Percentiles rank a stretch among this genome's conserved stretches.
These are phyloP conservation scores for Ciona savignyi DNA, from an alignment of 23 tunicate genomes.

Conservation along the genomic window DNA sequence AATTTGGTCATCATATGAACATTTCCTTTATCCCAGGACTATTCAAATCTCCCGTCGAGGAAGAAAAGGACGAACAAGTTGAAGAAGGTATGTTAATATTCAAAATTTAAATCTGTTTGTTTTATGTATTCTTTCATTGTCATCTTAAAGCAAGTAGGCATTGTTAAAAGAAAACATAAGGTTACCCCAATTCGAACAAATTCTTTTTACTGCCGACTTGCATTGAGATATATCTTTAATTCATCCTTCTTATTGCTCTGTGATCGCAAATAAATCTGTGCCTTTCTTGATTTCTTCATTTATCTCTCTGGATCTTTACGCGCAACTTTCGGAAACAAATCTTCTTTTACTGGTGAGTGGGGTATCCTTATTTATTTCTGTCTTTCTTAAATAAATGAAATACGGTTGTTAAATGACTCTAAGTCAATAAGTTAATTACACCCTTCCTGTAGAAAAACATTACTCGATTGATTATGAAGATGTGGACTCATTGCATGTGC, in stretches of 20 bases:
- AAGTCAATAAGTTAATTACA: too few relatives aligned
- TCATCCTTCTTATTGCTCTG: slow-evolving; percentile 1
- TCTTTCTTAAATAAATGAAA: too few relatives aligned
- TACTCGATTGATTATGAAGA: neutral
- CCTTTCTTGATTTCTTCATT: neutral
- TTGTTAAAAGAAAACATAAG: slow-evolving; percentile 21
- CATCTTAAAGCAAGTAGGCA: slow-evolving; percentile 40
- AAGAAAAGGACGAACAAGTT: neutral
- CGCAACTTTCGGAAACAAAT: neutral
- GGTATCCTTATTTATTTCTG: slow-evolving; percentile 62
- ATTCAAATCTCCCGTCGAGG: slow-evolving; percentile 20
- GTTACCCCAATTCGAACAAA: slow-evolving; percentile 28
- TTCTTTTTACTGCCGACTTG: slow-evolving; percentile 37
- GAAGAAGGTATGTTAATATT: slow-evolving; percentile 17
- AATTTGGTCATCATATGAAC: neutral
- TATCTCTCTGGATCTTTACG: neutral
- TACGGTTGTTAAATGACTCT: too few relatives aligned
- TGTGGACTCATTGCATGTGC: slow-evolving; percentile 26
- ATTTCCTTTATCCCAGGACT: slow-evolving; percentile 34
- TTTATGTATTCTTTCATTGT: slow-evolving; percentile 9
- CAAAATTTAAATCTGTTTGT: neutral
- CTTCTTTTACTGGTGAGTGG: slow-evolving; percentile 34
- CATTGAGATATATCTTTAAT: slow-evolving; percentile 9
- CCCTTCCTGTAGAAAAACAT: neutral
- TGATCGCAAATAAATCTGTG: neutral